These are phyloP conservation scores for Lissonota sp. DNA, from an alignment of 2,888 invertebrate species.

Conservation along the genomic window DNA sequence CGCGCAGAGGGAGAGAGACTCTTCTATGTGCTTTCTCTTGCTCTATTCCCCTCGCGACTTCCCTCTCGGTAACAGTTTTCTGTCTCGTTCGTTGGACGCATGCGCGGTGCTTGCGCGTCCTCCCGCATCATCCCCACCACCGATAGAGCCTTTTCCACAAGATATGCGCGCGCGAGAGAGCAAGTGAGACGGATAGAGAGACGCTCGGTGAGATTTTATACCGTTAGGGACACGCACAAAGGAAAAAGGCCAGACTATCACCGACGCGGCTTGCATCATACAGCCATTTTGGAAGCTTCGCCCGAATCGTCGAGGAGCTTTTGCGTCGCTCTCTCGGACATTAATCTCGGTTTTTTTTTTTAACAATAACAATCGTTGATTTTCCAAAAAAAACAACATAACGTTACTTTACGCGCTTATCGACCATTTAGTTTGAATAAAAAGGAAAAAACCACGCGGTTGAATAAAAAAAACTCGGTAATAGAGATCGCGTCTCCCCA, in stretches of 20 bases:
- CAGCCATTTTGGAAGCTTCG: slow-evolving; percentile 84
- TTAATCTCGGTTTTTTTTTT: slow-evolving; percentile 4
- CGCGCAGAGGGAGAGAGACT: slow-evolving; percentile 58
- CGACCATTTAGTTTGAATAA: background rate
- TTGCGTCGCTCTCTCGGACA: slow-evolving; percentile 33
- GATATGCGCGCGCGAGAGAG: slow-evolving; percentile 9
- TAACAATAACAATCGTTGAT: background rate
- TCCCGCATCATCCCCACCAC: slow-evolving; percentile 80
- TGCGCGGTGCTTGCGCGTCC: slow-evolving; percentile 80
- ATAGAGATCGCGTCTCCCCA: slow-evolving; percentile 20
- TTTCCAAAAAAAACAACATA: background rate
- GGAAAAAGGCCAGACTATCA: slow-evolving; percentile 80
- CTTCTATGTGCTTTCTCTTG: slow-evolving; percentile 45
- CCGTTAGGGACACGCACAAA: slow-evolving; percentile 83
- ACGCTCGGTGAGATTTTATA: slow-evolving; percentile 62
- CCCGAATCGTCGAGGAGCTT: slow-evolving; percentile 73
- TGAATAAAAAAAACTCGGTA: background rate
- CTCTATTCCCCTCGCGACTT: slow-evolving; percentile 68
- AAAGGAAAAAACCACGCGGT: too few species aligned
- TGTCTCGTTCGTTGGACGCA: slow-evolving; percentile 64
- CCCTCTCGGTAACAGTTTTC: slow-evolving; percentile 22
- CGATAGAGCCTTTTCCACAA: background rate
- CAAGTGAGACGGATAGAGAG: slow-evolving; percentile 40
- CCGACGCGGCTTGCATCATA: slow-evolving; percentile 82
- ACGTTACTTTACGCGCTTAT: too few species aligned